Evolutionary conservation across 1,140 invertebrate species (phyloP).

Genomic region (Apocrypta bakeri): DNA sequence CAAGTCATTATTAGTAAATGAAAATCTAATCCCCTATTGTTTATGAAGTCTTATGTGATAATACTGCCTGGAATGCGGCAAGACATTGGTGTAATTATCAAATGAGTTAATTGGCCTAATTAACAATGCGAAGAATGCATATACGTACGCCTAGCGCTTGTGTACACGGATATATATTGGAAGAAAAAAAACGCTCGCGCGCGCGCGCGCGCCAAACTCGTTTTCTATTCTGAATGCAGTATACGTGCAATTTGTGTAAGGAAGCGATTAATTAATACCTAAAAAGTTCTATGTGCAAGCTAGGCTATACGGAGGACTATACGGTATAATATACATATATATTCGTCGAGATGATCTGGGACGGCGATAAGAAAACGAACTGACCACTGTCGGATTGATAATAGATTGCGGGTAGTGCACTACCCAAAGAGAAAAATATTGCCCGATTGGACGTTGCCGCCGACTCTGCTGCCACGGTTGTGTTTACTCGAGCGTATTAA

Average conservation of each 20-base stretch:
- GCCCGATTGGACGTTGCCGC: too few species aligned
- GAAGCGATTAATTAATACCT: constrained; percentile 34
- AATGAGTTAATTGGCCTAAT: constrained; percentile 35
- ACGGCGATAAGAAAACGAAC: constrained; percentile 9
- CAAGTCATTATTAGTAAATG: not conserved
- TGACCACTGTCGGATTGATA: constrained; percentile 30
- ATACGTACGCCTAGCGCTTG: not conserved
- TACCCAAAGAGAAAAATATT: constrained; percentile 10
- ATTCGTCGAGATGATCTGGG: not conserved
- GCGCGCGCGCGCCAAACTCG: constrained; percentile 10
- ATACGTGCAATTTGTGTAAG: constrained; percentile 9
- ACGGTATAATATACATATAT: too few species aligned
- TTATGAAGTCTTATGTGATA: not conserved
- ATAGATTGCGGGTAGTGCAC: constrained; percentile 24
- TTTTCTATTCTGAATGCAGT: not conserved
- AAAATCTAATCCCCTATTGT: constrained; percentile 20
- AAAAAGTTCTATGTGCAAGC: too few species aligned
- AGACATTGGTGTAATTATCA: not conserved
- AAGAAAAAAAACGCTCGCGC: not conserved
- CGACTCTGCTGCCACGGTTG: not conserved
- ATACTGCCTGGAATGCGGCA: constrained; percentile 2
- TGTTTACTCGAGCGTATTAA: constrained; percentile 18
- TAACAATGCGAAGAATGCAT: constrained; percentile 19
- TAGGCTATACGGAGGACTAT: too few species aligned
- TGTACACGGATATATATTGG: not conserved